phyloP scores from a whole-genome alignment of 2,797 vertebrate genomes.

The Monodelphis domestica region DNA sequence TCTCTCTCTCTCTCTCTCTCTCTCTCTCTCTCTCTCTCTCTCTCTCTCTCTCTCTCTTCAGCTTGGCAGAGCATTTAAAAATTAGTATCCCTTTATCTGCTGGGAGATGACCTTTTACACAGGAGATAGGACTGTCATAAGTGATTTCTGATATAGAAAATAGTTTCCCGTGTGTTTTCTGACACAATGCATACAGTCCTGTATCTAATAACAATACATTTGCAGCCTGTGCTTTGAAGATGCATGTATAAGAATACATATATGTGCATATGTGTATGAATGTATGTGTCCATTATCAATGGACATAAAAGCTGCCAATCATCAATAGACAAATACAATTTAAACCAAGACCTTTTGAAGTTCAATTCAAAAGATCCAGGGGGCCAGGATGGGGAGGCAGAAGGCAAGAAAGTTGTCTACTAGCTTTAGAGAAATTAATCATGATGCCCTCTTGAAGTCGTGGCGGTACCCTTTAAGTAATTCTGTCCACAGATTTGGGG shows the following conservation, averaged over 20 bases:
- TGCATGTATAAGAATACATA: slow-evolving; percentile 9
- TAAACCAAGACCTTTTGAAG: slow-evolving; percentile 64
- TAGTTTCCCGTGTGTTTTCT: slow-evolving; percentile 41
- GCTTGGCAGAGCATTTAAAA: slow-evolving; percentile 57
- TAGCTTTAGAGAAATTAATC: slow-evolving; percentile 71
- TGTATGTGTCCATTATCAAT: slow-evolving; percentile 42
- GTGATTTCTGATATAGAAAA: slow-evolving; percentile 59
- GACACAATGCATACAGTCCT: background rate
- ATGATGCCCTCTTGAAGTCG: slow-evolving; percentile 52
- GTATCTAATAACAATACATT: background rate
- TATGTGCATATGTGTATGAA: background rate
- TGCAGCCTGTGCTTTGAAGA: background rate
- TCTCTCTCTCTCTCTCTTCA: slow-evolving; percentile 18
- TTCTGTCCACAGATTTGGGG: slow-evolving; percentile 53
- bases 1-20: too few relatives aligned
- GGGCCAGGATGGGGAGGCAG: background rate
- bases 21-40: slow-evolving; percentile 29
- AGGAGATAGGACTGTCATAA: slow-evolving; percentile 60
- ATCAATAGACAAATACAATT: slow-evolving; percentile 56
- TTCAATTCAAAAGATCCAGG: slow-evolving; percentile 57
- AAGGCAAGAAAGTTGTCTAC: slow-evolving; percentile 56
- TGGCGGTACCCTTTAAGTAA: slow-evolving; percentile 64
- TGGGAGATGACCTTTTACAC: slow-evolving; percentile 70
- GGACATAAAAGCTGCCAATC: slow-evolving; percentile 50
- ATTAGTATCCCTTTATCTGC: slow-evolving; percentile 65